Conservation (phyloP, 2,888 invertebrate species). For the Drymonia ruficornis region DNA sequence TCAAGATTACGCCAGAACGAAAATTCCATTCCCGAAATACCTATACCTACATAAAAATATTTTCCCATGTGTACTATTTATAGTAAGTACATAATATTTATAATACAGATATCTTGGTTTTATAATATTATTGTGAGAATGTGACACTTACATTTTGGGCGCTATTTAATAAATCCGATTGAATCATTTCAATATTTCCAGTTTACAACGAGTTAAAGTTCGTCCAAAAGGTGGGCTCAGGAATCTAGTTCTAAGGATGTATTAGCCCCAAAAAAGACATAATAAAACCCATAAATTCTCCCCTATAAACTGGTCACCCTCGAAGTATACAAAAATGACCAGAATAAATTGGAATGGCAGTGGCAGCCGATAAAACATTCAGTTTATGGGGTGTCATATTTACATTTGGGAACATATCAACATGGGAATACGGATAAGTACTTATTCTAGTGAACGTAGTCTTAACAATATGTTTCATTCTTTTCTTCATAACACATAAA, state of each 20-base stretch:
- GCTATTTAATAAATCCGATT: neutral
- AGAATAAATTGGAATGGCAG: slow-evolving; percentile 83
- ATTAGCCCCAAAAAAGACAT: slow-evolving; percentile 65
- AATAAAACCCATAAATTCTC: slow-evolving; percentile 74
- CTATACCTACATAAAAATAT: too few species aligned
- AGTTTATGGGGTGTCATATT: slow-evolving; percentile 85
- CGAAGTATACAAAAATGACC: slow-evolving; percentile 81
- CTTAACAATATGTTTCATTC: slow-evolving; percentile 52
- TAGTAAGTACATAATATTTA: too few species aligned
- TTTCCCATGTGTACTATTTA: too few species aligned
- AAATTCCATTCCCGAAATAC: too few species aligned
- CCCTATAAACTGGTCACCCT: slow-evolving; percentile 81
- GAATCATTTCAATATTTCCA: neutral
- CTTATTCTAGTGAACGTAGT: slow-evolving; percentile 45
- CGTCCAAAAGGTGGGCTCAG: slow-evolving; percentile 24
- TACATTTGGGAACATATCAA: slow-evolving; percentile 78
- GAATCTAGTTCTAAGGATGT: slow-evolving; percentile 53
- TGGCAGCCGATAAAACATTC: slow-evolving; percentile 82
- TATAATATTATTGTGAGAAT: too few species aligned
- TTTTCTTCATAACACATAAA: slow-evolving; percentile 29
- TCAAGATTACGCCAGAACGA: too few species aligned
- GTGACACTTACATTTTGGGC: too few species aligned
- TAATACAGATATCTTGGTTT: too few species aligned
- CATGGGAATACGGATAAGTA: slow-evolving; percentile 72
- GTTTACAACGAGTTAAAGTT: neutral